Percentiles rank a stretch among this genome's conserved stretches.
phyloP scores from a whole-genome alignment of 2,113 vertebrate genomes.

The Narcine bancroftii region DNA sequence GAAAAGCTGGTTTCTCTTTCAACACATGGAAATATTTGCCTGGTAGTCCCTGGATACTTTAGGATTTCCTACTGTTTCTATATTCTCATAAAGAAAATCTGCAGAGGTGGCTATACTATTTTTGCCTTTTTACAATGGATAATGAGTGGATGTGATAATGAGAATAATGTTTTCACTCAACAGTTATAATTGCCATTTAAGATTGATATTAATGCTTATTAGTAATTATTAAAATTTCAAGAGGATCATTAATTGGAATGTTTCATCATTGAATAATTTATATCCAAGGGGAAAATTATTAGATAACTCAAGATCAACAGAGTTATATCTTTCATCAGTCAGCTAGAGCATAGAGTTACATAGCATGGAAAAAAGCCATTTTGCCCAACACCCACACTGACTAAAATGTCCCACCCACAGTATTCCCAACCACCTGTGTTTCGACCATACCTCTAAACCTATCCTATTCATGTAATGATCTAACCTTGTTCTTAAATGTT shows the following conservation, averaged over 20 bases:
- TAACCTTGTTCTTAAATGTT: too few species aligned
- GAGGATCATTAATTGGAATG: neutral
- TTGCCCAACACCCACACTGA: too few species aligned
- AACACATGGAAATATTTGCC: too few species aligned
- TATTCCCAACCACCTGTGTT: too few species aligned
- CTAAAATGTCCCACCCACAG: too few species aligned
- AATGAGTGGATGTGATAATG: too few species aligned
- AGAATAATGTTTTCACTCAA: too few species aligned
- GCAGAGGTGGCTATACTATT: too few species aligned
- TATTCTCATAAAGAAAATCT: neutral
- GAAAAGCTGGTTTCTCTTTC: neutral
- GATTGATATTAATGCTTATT: neutral
- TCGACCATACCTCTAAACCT: too few species aligned
- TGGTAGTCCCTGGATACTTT: neutral
- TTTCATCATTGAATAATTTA: neutral
- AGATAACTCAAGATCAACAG: neutral
- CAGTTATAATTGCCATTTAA: neutral
- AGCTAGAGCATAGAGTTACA: too few species aligned
- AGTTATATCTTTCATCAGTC: neutral
- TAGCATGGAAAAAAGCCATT: too few species aligned
- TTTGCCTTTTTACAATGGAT: neutral
- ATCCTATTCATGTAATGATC: too few species aligned
- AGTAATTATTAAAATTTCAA: neutral
- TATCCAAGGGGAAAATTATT: neutral
- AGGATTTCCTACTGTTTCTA: neutral